Conservation (phyloP, 2,888 invertebrate species). For the Agonopterix subpropinquella region DNA sequence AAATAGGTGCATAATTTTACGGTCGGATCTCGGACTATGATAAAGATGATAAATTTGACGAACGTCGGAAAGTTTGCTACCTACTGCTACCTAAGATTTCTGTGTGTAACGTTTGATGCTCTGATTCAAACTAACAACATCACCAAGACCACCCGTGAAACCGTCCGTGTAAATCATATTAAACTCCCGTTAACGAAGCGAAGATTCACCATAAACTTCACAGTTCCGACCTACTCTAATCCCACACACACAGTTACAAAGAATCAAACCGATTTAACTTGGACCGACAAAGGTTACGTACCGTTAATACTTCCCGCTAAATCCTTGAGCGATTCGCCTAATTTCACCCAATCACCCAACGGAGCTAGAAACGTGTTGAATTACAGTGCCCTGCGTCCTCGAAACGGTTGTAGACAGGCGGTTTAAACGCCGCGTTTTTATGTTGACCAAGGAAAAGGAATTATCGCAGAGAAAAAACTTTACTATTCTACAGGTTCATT, state of each 20-base stretch:
- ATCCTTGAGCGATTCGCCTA: conserved; percentile 27
- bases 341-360: conserved; percentile 40
- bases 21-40: too few species aligned
- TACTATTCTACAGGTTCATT: background rate
- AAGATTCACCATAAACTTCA: background rate
- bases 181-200: background rate
- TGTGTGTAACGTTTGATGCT: too few species aligned
- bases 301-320: conserved; percentile 4
- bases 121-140: background rate
- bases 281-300: background rate
- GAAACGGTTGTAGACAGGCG: conserved; percentile 12
- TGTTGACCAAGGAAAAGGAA: too few species aligned
- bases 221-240: too few species aligned
- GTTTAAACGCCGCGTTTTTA: conserved; percentile 10
- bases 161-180: background rate
- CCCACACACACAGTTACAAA: conserved; percentile 1
- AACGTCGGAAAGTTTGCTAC: too few species aligned
- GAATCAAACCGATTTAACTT: background rate
- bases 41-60: too few species aligned
- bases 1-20: too few species aligned
- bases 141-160: background rate
- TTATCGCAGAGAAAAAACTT: too few species aligned
- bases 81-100: too few species aligned
- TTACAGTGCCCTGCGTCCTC: conserved; percentile 23
- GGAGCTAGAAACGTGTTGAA: conserved; percentile 38